phyloP scores from a whole-genome alignment of 1,140 invertebrate species.

The Gonioctena quinquepunctata region DNA sequence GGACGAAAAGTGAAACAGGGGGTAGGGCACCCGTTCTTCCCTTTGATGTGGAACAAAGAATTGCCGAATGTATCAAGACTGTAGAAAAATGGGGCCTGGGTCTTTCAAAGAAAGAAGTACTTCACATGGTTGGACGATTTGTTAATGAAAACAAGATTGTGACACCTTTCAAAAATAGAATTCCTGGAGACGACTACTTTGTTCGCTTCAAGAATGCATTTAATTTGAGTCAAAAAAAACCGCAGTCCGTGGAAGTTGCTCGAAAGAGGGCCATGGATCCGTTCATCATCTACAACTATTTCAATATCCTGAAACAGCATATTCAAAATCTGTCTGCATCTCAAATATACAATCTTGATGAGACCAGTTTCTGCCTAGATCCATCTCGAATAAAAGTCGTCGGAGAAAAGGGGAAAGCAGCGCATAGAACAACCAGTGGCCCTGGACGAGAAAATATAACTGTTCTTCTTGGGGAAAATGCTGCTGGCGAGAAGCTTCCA shows the following conservation, averaged over 20 bases:
- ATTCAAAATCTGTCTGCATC: conserved; percentile 34
- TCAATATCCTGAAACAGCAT: conserved; percentile 34
- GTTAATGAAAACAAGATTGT: conserved; percentile 41
- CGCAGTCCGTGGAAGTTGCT: conserved; percentile 28
- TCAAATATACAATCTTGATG: conserved; percentile 49
- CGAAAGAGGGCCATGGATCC: conserved; percentile 34
- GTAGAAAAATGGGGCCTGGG: conserved; percentile 51
- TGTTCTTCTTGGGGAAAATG: conserved; percentile 47
- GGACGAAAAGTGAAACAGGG: conserved; percentile 27
- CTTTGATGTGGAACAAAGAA: conserved; percentile 32
- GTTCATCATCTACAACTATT: conserved; percentile 45
- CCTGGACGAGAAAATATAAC: conserved; percentile 51
- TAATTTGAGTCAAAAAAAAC: conserved; percentile 25
- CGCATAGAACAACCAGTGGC: conserved; percentile 42
- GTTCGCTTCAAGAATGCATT: conserved; percentile 14
- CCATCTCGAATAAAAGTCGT: conserved; percentile 49
- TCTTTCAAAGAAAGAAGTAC: conserved; percentile 43
- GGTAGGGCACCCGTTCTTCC: conserved; percentile 40
- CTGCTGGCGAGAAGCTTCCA: conserved; percentile 46
- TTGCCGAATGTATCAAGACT: conserved; percentile 35
- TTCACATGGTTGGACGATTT: conserved; percentile 43
- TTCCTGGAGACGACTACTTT: conserved; percentile 54
- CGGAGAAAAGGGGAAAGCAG: conserved; percentile 35
- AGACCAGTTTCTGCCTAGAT: conserved; percentile 44
- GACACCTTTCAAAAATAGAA: conserved; percentile 49